phyloP scores from a whole-genome alignment of 2,797 vertebrate species.

The Hylomyscus alleni region DNA sequence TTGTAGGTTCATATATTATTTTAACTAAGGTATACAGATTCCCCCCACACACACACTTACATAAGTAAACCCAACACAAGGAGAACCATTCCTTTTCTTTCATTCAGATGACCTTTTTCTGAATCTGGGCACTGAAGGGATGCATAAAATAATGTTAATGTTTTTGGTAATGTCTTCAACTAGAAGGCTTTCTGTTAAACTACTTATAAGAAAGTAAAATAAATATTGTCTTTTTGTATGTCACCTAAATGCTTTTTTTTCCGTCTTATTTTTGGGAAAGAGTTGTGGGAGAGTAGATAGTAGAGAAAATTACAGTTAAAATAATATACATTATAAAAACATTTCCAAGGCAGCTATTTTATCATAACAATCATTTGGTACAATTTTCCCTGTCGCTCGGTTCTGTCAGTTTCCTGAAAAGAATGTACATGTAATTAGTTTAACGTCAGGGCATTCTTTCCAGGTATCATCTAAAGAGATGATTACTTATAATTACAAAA shows the following conservation, averaged over 20 bases:
- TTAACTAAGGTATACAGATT: constrained; percentile 46
- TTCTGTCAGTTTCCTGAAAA: constrained; percentile 53
- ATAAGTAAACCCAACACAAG: constrained; percentile 61
- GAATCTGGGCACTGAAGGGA: constrained; percentile 63
- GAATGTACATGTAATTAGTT: not conserved
- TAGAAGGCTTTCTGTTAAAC: constrained; percentile 70
- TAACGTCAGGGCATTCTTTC: constrained; percentile 17
- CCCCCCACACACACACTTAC: not conserved
- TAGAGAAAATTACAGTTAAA: constrained; percentile 56
- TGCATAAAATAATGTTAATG: constrained; percentile 63
- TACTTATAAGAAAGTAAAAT: constrained; percentile 79
- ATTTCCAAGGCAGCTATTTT: constrained; percentile 30
- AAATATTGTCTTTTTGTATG: constrained; percentile 79
- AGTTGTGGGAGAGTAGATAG: not conserved
- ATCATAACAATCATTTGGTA: not conserved
- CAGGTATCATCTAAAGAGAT: not conserved
- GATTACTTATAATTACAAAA: constrained; percentile 14
- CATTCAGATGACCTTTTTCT: constrained; percentile 57
- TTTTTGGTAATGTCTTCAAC: constrained; percentile 67
- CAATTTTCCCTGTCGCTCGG: not conserved
- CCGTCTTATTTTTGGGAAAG: constrained; percentile 59
- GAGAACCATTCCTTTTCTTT: constrained; percentile 56
- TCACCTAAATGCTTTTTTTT: constrained; percentile 66
- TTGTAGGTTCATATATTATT: not conserved
- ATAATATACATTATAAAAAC: constrained; percentile 49